A percentile compares a stretch with the other conserved stretches of the same genome.
These are phyloP conservation scores for Simalia tracyae DNA, from an alignment of 2,797 vertebrate genomes.

Conservation along the genomic window DNA sequence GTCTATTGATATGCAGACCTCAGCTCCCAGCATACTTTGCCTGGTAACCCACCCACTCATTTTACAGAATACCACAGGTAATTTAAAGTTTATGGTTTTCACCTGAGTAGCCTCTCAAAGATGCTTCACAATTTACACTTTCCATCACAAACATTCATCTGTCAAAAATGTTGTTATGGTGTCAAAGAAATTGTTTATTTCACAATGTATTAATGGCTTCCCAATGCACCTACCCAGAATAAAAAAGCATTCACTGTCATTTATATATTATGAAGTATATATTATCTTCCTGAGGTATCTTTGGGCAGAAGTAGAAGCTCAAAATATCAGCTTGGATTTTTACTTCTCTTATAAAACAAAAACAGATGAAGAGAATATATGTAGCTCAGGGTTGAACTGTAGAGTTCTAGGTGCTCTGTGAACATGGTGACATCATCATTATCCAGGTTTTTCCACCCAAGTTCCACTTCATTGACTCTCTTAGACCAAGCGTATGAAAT, in stretches of 20 bases:
- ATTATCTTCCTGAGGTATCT: not conserved
- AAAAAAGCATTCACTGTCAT: constrained; percentile 10
- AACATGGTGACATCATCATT: not conserved
- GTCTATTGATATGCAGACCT: not conserved
- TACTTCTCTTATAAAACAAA: not conserved
- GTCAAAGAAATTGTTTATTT: constrained; percentile 23
- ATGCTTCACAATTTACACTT: constrained; percentile 21
- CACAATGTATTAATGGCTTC: constrained; percentile 14
- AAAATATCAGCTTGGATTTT: not conserved
- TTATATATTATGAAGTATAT: not conserved
- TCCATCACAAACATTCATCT: constrained; percentile 1
- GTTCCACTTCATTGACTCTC: not conserved
- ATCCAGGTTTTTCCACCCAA: not conserved
- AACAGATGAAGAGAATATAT: not conserved
- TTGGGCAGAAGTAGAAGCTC: not conserved
- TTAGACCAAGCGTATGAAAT: not conserved
- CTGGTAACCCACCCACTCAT: not conserved
- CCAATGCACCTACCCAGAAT: not conserved
- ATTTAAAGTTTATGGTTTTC: not conserved
- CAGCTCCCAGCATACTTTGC: not conserved
- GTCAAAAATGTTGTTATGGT: constrained; percentile 12
- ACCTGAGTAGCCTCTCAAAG: constrained; percentile 21
- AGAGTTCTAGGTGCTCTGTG: not conserved
- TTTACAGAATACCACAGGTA: not conserved
- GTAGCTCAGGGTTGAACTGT: not conserved